Evolutionary conservation across 2,888 invertebrate species (phyloP), one percentile per base, ranked within the genome.

Genomic region (Noctuana brunneofusca): DNA sequence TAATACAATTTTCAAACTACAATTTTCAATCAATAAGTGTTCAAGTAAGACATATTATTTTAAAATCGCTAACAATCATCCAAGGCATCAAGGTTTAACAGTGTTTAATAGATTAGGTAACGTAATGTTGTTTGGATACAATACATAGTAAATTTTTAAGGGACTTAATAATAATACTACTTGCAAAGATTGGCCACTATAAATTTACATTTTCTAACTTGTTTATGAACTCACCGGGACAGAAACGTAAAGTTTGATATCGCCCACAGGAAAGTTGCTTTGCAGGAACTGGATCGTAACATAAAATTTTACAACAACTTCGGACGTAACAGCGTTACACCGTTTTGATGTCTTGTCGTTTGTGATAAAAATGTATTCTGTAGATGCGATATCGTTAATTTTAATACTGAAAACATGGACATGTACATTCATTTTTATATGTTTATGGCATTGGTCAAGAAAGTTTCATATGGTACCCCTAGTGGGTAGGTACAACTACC

Each of bases 271-370:
- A 84, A 86, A 79, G 85, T 86, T 78, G 79, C 75, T 82, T 82
- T 76, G 75, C 80, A 77, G 65, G 84, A 83, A 83, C 82, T 82
- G 75, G 80, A 82, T 82, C 84, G 85, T 86, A 83, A 84, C 87
- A 82, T 87, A 86, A 87, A 86, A 87, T 87, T 87, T 88, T 86
- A 87, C 86, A 87, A 84, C 86, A 84, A 87, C 81, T 87, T 86
- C 79, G 81, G 86, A 86, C 82, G 82, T 80, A 76, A 79, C 72
- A 73, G 79, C 81, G 80, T 84, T 87, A 87, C 83, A 65, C 81
- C 83, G 83, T 85, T 87, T 87, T 87, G 84, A 87, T 87, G 87
- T 86, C 86, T 85, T 80, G 75, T 81, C 81, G 54, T 54, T 60
- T 54, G 43, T 60, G 30, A 60, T 60, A 60, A 60, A 53, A 54